Base-by-base conservation (phyloP, 2,888 invertebrate species). In the Pseudanteris insignis region DNA sequence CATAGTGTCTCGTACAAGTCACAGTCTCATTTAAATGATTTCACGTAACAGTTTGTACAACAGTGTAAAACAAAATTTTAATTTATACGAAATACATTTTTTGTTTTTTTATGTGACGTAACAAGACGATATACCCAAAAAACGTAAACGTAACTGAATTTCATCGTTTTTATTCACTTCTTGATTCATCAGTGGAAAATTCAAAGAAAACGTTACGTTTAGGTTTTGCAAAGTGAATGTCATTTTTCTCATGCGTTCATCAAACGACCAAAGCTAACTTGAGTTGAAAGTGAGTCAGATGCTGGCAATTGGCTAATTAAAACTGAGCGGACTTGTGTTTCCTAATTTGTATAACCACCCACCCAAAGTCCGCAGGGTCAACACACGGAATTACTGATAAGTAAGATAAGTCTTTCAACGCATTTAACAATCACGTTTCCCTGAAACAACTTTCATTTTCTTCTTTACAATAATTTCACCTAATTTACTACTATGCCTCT, bases 281-380 rank as follows among this genome's bases (percentile, higher is more conserved):
- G 30, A 25, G 46, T 9, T 13, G 8, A 26, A 33, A 29, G 33
- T 59, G 59, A 59, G 46, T 59, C 59, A 59, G 32, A 47, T 40
- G 36, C 21, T 21, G 41, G 53, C 68, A 74, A 72, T 74, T 75
- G 70, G 58, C 68, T 72, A 70, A 74, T 75, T 74, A 68, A 74
- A 74, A 73, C 46, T 54, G 53, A 59, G 37, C 47, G 63, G 63
- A 70, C 68, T 70, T 66, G 66, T 67, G 64, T 74, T 75, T 73
- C 72, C 72, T 71, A 75, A 75, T 75, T 75, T 70, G 65, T 69
- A 69, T 65, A 70, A 70, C 67, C 66, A 66, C 57, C 66, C 68
- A 68, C 66, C 69, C 64, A 64, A 65, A 63, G 58, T 41, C 40
- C 34, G 18, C 24, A 53, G 51, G 58, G 63, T 63, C 63, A 59